Percentiles rank a stretch among this genome's conserved stretches.
phyloP scores from a whole-genome alignment of 2,797 vertebrate genomes.

The Aeoliscus strigatus region DNA sequence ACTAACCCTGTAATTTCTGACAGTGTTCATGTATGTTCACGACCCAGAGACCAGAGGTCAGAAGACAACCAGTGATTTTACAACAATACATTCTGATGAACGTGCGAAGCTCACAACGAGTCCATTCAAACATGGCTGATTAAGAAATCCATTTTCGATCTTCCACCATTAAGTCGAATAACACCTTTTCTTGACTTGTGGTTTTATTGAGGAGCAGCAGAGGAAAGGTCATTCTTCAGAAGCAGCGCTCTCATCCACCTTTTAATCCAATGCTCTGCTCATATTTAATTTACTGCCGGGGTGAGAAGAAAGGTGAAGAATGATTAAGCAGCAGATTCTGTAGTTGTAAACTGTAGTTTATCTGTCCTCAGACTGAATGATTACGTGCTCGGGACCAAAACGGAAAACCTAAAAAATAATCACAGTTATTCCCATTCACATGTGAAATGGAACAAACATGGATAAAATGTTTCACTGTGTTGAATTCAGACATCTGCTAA shows the following conservation, averaged over 20 bases:
- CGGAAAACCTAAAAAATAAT: too few relatives aligned
- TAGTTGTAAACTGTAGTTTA: too few relatives aligned
- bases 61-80: conserved; percentile 64
- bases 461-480: too few relatives aligned
- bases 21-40: conserved; percentile 50
- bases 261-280: too few relatives aligned
- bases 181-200: conserved; percentile 35
- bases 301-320: too few relatives aligned
- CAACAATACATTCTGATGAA: conserved; percentile 74
- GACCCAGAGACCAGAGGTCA: conserved; percentile 63
- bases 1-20: conserved; percentile 58
- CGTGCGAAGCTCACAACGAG: conserved; percentile 38
- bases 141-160: conserved; percentile 68
- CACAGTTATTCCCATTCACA: too few relatives aligned
- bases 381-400: too few relatives aligned
- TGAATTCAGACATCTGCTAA: too few relatives aligned
- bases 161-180: conserved; percentile 43
- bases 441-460: too few relatives aligned
- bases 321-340: too few relatives aligned
- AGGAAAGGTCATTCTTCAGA: conserved; percentile 27
- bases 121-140: conserved; percentile 55
- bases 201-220: conserved; percentile 25
- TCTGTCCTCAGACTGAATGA: too few relatives aligned
- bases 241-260: conserved; percentile 14
- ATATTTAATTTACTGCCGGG: too few relatives aligned